Evolutionary conservation across 2,888 invertebrate genomes (phyloP), one percentile per base, ranked within the genome.

Genomic region (Sipha maydis): DNA sequence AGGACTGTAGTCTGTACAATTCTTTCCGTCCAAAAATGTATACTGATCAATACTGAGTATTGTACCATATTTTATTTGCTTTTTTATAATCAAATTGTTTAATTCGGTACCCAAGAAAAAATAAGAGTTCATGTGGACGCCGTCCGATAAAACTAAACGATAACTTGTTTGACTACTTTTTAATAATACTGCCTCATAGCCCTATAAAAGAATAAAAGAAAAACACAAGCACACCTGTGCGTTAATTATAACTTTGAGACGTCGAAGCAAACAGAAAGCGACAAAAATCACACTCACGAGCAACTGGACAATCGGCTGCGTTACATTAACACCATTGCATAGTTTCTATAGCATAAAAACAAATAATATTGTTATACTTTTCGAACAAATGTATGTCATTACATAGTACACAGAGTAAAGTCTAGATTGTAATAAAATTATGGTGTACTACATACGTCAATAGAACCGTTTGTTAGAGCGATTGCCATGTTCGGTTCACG

Each of bases 101-200:
- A 88, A 67, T 14, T 48, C 25, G 9, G 8, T 8, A 38, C 17
- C 41, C 14, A 88, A 34, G n/a, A 73, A 88, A 21, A 88, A 88
- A 88, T 88, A 88, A 38, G 88, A 88, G 34, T 88, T 88, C 88
- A 88, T 88, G n/a, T 82, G 31, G 5, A 31, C 31, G 1, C 88
- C 88, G 67, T 88, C 88, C 0, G 88, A 88, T 2, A 88, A 75
- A 25, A 88, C 88, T n/a, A 88, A 25, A 19, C 88, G 88, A 76
- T 88, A 88, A n/a, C 61, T 67, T 28, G 28, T 67, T 41, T 82
- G 4, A 17, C 73, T 28, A 21, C 2, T 48, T 67, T 48, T 41
- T 21, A 61, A 25, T 3, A 75, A 17, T 21, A 88, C 48, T 73
- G 61, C 41, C 11, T 88, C 88, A n/a, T 82, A 88, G 41, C 88